Base-by-base conservation (phyloP, 2,797 vertebrate species). In the Thamnophis elegans region DNA sequence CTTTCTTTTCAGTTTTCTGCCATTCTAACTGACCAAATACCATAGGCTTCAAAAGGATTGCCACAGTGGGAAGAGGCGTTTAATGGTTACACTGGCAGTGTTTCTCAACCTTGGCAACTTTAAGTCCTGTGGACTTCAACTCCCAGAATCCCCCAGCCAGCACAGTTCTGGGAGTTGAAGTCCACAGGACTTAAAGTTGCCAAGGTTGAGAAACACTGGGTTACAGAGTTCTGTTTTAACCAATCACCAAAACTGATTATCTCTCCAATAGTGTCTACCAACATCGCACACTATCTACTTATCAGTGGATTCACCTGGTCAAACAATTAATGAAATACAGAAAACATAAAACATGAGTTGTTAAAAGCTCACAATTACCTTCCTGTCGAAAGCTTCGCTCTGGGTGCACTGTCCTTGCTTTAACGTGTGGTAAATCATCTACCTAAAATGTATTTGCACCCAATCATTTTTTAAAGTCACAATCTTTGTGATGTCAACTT, bases 381-480 rank as follows among this genome's bases (percentile, higher is more conserved):
- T 92, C 95, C 94, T 96, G 96, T 94, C 51, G 94, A 96, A 94
- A 96, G 96, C 96, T 91, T 94, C 94, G 9, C 96, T 96, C 95
- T 91, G 91, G 91, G 96, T 25, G 91, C 96, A 91, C 97, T 95
- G 97, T 97, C 98, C 97, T 98, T 97, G 97, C 97, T 93, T 96
- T 96, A 90, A 98, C 97, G 97, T 96, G 89, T 97, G 97, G 98
- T 99, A 98, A 98, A 99, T 99, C 98, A 99, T 97, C 97, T 96
- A 97, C 97, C 97, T 96, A 95, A 95, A 97, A 97, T 96, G 95
- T 96, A 97, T 97, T 98, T 97, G 97, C 96, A 95, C 97, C 97
- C 97, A 97, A 98, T 98, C 98, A 97, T 98, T 97, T 98, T 98
- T 98, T 98, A 98, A 98, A 98, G 97, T 98, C 98, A 97, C 97